These are phyloP conservation scores for Bruchidius siliquastri DNA, from an alignment of 2,888 invertebrate species.

Conservation along the genomic window DNA sequence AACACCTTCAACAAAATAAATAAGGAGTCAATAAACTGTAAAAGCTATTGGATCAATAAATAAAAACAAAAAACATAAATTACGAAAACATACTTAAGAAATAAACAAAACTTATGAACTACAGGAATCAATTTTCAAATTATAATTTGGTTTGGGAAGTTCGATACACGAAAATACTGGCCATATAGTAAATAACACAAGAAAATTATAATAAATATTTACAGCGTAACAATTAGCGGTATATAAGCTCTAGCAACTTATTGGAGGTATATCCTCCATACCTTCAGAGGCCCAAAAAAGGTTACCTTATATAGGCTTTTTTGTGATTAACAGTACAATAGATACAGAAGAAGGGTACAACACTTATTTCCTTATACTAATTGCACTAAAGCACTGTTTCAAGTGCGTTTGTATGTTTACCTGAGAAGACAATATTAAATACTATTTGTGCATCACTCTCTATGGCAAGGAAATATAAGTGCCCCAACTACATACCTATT, in stretches of 20 bases:
- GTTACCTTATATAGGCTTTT: neutral
- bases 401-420: neutral
- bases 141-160: slow-evolving; percentile 5
- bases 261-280: neutral
- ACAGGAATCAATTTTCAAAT: slow-evolving; percentile 7
- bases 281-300: neutral
- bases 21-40: slow-evolving; percentile 19
- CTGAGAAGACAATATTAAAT: neutral
- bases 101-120: slow-evolving; percentile 18
- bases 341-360: neutral
- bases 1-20: slow-evolving; percentile 27
- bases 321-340: neutral
- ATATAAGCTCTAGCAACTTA: neutral
- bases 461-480: neutral
- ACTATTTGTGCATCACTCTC: neutral
- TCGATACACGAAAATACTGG: slow-evolving; percentile 16
- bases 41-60: slow-evolving; percentile 16
- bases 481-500: neutral
- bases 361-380: neutral
- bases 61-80: slow-evolving; percentile 20
- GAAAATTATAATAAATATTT: neutral
- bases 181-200: slow-evolving; percentile 10
- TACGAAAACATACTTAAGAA: slow-evolving; percentile 15
- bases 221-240: neutral
- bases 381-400: neutral